A percentile compares a stretch with the other conserved stretches of the same genome.
These are phyloP conservation scores for Drosophila micromelanica DNA, from an alignment of 1,140 invertebrate species.

Conservation along the genomic window DNA sequence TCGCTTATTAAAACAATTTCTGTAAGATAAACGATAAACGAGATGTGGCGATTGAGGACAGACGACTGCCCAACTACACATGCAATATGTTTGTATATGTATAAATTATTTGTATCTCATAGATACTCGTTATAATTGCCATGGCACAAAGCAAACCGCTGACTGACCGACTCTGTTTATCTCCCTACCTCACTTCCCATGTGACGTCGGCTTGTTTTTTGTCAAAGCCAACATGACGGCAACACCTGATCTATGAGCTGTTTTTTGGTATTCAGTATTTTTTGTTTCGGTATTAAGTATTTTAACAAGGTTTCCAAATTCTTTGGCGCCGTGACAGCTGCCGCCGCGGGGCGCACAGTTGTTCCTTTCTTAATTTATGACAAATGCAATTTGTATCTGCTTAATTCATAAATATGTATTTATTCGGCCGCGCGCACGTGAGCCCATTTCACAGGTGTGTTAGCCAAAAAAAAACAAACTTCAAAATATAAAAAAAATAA, in stretches of 20 bases:
- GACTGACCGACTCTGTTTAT: conserved; percentile 50
- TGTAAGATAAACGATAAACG: conserved; percentile 64
- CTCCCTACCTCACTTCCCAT: conserved; percentile 5
- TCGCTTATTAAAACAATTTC: conserved; percentile 78
- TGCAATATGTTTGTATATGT: conserved; percentile 24
- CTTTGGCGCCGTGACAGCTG: conserved; percentile 16
- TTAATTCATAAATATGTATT: conserved; percentile 74
- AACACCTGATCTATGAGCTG: conserved; percentile 53
- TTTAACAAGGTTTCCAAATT: conserved; percentile 48
- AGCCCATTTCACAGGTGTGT: conserved; percentile 61
- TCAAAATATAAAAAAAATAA: conserved; percentile 7
- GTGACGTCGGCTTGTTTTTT: conserved; percentile 59
- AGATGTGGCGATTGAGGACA: conserved; percentile 72
- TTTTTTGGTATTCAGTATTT: conserved; percentile 15
- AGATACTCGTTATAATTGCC: conserved; percentile 62
- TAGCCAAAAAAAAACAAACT: conserved; percentile 3
- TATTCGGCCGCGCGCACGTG: conserved; percentile 62
- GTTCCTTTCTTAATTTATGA: conserved; percentile 38
- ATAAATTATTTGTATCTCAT: conserved; percentile 34
- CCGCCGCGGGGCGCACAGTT: conserved; percentile 17
- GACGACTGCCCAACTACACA: conserved; percentile 47
- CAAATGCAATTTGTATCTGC: conserved; percentile 67
- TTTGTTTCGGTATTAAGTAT: conserved; percentile 28
- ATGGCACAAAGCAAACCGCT: conserved; percentile 47
- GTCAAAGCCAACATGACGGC: conserved; percentile 48